phyloP scores from a whole-genome alignment of 2,113 vertebrate genomes.

The Stictonetta naevosa region DNA sequence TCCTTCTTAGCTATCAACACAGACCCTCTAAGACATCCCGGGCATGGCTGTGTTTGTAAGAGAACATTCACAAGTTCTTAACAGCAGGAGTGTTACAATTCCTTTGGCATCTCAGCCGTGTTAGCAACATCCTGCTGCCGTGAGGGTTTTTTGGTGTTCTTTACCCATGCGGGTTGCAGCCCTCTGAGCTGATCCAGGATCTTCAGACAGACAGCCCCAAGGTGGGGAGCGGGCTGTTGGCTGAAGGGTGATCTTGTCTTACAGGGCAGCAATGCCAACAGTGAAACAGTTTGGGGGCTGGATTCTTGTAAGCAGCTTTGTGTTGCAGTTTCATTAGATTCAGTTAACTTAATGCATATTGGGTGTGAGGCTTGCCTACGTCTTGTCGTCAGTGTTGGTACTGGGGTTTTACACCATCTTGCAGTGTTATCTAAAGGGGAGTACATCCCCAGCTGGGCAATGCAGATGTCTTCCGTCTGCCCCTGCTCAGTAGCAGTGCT shows the following conservation, averaged over 20 bases:
- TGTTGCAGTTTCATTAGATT: neutral
- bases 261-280: rapidly evolving
- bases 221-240: rapidly evolving
- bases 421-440: too few species aligned
- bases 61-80: rapidly evolving
- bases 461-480: neutral
- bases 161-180: neutral
- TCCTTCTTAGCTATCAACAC: neutral
- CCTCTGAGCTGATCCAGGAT: neutral
- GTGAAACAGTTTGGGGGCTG: neutral
- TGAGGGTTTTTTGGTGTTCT: rapidly evolving
- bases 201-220: neutral
- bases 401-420: neutral
- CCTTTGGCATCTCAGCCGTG: neutral
- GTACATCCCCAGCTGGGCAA: neutral
- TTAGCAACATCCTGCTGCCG: neutral
- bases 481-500: neutral
- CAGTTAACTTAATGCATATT: neutral
- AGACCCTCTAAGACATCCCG: neutral
- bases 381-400: too few species aligned
- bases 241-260: rapidly evolving
- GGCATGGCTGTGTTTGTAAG: neutral
- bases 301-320: rapidly evolving
- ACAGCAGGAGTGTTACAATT: rapidly evolving
- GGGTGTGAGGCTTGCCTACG: neutral